These are phyloP conservation scores for Lophochroa leadbeateri DNA, from an alignment of 2,113 vertebrate genomes.

Conservation along the genomic window DNA sequence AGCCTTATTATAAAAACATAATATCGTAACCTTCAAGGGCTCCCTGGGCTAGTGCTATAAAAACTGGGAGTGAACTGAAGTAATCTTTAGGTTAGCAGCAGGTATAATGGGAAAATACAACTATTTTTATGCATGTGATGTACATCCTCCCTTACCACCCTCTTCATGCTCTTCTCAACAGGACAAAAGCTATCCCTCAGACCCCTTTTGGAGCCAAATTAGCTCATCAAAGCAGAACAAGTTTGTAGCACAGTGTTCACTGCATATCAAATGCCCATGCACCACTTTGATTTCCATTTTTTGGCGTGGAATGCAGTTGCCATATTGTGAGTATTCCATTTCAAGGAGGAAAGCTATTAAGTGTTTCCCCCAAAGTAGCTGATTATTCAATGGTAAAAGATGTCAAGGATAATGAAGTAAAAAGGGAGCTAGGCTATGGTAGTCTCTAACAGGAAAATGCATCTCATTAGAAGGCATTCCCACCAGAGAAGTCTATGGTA, in stretches of 20 bases:
- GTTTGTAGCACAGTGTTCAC: conserved; percentile 16
- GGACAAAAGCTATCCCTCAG: conserved; percentile 20
- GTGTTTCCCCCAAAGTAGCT: conserved; percentile 44
- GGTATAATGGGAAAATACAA: conserved; percentile 54
- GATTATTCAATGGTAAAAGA: conserved; percentile 59
- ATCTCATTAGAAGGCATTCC: conserved; percentile 40
- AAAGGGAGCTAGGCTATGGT: not conserved
- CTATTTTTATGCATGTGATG: conserved; percentile 31
- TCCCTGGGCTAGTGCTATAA: conserved; percentile 53
- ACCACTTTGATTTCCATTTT: conserved; percentile 28
- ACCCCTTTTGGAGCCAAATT: conserved; percentile 50
- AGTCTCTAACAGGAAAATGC: not conserved
- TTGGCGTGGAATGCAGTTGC: conserved; percentile 35
- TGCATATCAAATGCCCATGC: conserved; percentile 41
- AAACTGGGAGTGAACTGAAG: conserved; percentile 31
- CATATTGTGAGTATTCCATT: conserved; percentile 50
- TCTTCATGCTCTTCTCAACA: conserved; percentile 30
- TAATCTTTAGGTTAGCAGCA: conserved; percentile 61
- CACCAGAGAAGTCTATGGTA: not conserved
- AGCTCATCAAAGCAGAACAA: conserved; percentile 57
- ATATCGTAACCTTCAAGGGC: conserved; percentile 63
- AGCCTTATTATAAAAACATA: conserved; percentile 66
- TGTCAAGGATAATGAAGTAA: conserved; percentile 57
- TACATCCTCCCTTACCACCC: not conserved
- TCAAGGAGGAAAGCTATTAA: conserved; percentile 60